Conservation (phyloP, 2,113 vertebrate species). For the Accipiter cooperii region DNA sequence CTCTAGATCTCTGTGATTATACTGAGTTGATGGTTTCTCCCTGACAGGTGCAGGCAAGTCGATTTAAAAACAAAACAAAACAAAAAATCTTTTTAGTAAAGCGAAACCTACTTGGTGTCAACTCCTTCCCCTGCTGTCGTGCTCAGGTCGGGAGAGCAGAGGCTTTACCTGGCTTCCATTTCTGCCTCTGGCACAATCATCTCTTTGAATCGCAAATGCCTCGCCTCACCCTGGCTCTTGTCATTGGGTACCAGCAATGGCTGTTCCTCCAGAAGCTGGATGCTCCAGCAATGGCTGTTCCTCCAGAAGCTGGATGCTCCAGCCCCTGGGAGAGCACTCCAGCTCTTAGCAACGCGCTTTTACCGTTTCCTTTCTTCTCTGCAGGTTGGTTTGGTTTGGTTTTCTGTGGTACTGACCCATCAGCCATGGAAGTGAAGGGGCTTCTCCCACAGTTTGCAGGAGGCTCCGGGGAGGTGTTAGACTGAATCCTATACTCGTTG, state of each 20-base stretch:
- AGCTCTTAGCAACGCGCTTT: neutral
- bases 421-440: neutral
- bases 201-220: neutral
- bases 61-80: neutral
- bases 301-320: neutral
- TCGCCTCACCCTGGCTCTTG: neutral
- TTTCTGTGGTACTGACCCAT: neutral
- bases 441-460: neutral
- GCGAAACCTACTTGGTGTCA: neutral
- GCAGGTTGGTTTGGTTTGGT: neutral
- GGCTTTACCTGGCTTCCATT: neutral
- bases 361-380: neutral
- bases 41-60: slow-evolving; percentile 50
- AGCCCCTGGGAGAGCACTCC: neutral
- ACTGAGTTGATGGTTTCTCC: slow-evolving; percentile 42
- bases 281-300: neutral
- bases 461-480: neutral
- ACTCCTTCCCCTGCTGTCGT: neutral
- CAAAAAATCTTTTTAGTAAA: slow-evolving; percentile 1
- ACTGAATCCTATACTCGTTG: accelerated
- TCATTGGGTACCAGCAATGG: neutral
- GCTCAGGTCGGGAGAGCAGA: neutral
- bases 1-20: slow-evolving; percentile 44
- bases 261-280: neutral
- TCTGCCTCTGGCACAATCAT: neutral